Percentiles rank a stretch among this genome's conserved stretches.
Evolutionary conservation across 2,797 vertebrate genomes (phyloP).

Genomic region (Carcharodon carcharias): DNA sequence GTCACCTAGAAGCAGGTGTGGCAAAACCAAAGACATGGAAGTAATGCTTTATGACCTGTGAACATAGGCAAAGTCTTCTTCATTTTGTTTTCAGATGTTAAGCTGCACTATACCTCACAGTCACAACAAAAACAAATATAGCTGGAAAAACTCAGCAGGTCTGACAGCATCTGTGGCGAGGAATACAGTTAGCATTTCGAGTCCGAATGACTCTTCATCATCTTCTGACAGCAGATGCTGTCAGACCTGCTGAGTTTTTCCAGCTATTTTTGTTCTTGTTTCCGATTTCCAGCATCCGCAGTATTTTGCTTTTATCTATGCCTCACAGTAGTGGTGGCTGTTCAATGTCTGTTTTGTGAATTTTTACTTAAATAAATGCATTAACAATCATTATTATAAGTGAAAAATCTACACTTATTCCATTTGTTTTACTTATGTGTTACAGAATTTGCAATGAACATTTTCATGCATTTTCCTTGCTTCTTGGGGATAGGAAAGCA

Average conservation of each 20-base stretch:
- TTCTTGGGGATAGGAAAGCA: not conserved
- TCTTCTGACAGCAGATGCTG: no score
- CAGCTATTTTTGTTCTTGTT: no score
- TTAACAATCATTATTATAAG: not conserved
- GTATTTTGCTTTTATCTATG: no score
- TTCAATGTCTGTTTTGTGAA: not conserved
- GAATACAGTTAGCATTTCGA: no score
- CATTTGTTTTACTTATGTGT: not conserved
- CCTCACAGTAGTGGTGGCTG: not conserved
- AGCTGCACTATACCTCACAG: not conserved
- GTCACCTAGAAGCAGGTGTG: not conserved
- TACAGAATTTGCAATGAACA: not conserved
- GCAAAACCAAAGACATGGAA: not conserved
- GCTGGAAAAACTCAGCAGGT: no score
- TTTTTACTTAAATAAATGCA: not conserved
- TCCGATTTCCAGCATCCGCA: no score
- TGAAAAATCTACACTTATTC: not conserved
- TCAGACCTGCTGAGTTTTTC: no score
- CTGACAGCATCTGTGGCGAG: no score
- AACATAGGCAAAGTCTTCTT: not conserved
- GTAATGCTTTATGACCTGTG: not conserved
- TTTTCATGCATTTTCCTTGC: not conserved
- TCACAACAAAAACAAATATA: not conserved
- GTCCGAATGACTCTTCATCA: no score
- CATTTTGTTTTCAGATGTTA: not conserved